Conservation (phyloP, 2,888 invertebrate genomes). For the Saturnia japonica region DNA sequence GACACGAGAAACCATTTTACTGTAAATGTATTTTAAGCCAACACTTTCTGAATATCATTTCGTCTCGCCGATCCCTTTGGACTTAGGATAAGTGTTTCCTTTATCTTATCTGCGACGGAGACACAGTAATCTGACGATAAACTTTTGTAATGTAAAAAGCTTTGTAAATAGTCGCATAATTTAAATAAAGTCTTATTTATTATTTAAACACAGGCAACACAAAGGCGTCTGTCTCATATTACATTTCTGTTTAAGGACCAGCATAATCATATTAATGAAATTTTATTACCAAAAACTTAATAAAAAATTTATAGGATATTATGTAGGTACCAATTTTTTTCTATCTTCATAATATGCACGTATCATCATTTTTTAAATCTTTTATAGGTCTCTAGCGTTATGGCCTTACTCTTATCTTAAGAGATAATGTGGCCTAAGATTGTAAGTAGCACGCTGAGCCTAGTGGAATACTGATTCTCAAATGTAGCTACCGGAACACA, state of each 20-base stretch:
- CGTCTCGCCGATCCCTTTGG: constrained; percentile 51
- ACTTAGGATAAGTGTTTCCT: constrained; percentile 58
- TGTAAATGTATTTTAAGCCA: constrained; percentile 47
- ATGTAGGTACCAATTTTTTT: no score
- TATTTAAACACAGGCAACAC: background rate
- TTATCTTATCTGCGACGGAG: constrained; percentile 67
- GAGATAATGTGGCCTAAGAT: no score
- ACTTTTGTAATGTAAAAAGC: constrained; percentile 36
- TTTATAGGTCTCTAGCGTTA: no score
- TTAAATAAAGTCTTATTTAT: constrained; percentile 8
- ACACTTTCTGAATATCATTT: constrained; percentile 65
- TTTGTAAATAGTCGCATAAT: constrained; percentile 33
- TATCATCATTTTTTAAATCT: no score
- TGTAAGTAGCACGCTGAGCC: no score
- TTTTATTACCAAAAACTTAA: background rate
- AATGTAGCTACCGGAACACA: no score
- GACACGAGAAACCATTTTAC: constrained; percentile 57
- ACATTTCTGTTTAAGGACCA: background rate
- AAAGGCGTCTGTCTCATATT: background rate
- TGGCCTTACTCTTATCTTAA: no score
- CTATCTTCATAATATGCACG: no score
- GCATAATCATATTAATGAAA: background rate
- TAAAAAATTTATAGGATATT: no score
- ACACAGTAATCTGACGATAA: constrained; percentile 56
- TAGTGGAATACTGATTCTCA: no score